Percentiles rank a stretch among this genome's conserved stretches.
phyloP scores from a whole-genome alignment of 2,113 vertebrate species.

The Pelodiscus sinensis region DNA sequence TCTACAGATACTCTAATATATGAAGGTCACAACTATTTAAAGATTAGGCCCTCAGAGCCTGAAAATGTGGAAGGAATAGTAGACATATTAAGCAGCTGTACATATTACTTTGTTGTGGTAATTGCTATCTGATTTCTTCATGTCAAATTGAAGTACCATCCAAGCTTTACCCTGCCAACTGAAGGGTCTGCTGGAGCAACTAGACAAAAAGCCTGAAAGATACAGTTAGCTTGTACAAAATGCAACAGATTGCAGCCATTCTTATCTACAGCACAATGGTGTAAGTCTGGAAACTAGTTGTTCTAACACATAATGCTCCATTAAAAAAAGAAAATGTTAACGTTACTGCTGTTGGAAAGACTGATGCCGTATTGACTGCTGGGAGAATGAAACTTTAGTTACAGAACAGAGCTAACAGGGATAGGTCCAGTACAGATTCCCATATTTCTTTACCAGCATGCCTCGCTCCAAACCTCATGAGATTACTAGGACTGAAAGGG shows the following conservation, averaged over 20 bases:
- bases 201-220: constrained; percentile 10
- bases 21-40: constrained; percentile 69
- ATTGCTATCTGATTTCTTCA: constrained; percentile 15
- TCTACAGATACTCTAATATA: constrained; percentile 20
- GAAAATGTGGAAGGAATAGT: constrained; percentile 13
- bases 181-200: background rate
- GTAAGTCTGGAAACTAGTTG: background rate
- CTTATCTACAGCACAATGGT: background rate
- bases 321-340: background rate
- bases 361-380: fast-evolving
- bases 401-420: background rate
- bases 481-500: background rate
- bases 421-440: background rate
- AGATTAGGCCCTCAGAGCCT: constrained; percentile 44
- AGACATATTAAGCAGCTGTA: constrained; percentile 45
- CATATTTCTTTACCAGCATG: fast-evolving
- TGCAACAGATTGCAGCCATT: constrained; percentile 9
- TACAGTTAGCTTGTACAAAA: background rate
- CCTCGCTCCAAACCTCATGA: background rate
- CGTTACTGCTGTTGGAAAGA: background rate
- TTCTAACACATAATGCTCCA: background rate
- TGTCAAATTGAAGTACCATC: background rate
- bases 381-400: background rate
- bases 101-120: constrained; percentile 30
- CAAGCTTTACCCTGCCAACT: background rate